phyloP scores from a whole-genome alignment of 2,888 invertebrate species.

The Sinentomon sp. region DNA sequence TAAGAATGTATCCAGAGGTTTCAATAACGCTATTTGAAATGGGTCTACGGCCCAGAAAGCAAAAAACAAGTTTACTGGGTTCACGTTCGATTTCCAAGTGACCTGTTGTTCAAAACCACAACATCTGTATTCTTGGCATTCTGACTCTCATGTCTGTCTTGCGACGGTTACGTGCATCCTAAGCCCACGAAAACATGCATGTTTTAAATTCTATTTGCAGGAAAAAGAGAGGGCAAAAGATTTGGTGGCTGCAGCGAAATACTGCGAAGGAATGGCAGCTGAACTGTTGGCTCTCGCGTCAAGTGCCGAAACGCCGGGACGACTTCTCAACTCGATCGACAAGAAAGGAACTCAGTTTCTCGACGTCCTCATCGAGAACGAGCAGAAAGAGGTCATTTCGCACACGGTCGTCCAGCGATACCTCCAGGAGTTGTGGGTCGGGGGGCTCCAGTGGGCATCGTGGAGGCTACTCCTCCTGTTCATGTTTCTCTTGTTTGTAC shows the following conservation, averaged over 20 bases:
- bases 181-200: neutral
- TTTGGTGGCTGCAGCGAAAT: constrained; percentile 75
- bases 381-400: constrained; percentile 84
- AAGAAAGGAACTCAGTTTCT: constrained; percentile 76
- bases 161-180: too few relatives aligned
- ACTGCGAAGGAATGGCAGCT: constrained; percentile 92
- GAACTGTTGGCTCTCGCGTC: constrained; percentile 79
- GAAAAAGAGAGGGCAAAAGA: constrained; percentile 97
- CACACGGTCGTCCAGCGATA: constrained; percentile 93
- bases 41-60: too few relatives aligned
- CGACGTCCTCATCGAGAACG: constrained; percentile 90
- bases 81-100: too few relatives aligned
- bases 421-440: constrained; percentile 90
- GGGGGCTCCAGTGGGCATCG: constrained; percentile 82
- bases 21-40: too few relatives aligned
- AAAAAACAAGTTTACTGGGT: too few relatives aligned
- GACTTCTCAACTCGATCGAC: constrained; percentile 82
- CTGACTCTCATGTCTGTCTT: too few relatives aligned
- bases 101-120: too few relatives aligned
- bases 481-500: constrained; percentile 68
- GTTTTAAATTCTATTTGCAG: constrained; percentile 20
- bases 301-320: constrained; percentile 76
- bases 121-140: too few relatives aligned
- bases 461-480: constrained; percentile 83
- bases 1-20: too few relatives aligned